phyloP scores from a whole-genome alignment of 2,113 vertebrate species.

The Dermatemys mawii region DNA sequence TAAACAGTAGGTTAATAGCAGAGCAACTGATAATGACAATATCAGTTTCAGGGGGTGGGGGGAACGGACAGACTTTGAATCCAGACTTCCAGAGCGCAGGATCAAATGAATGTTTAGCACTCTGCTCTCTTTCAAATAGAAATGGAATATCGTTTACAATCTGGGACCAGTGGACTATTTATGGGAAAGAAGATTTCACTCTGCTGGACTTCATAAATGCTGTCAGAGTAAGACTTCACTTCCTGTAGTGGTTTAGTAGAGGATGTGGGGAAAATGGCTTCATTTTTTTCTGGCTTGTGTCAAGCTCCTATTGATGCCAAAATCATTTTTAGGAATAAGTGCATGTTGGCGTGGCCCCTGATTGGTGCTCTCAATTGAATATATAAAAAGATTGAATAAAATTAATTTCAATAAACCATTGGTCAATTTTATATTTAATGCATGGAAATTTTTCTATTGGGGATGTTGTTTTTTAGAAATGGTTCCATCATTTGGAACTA shows the following conservation, averaged over 20 bases:
- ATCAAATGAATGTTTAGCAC: conserved; percentile 23
- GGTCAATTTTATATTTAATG: neutral
- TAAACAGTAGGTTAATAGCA: rapidly evolving
- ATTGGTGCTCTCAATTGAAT: neutral
- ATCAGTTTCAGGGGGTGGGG: no score
- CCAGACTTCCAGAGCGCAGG: neutral
- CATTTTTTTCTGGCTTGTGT: neutral
- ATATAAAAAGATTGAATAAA: neutral
- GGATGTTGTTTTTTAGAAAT: neutral
- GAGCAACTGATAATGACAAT: neutral
- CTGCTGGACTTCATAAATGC: conserved; percentile 95
- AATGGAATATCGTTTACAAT: conserved; percentile 95
- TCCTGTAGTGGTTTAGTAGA: neutral
- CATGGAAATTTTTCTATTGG: neutral
- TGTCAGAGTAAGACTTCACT: conserved; percentile 85
- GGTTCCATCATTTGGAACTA: neutral
- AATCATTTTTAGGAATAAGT: neutral
- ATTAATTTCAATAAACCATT: neutral
- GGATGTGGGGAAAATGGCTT: neutral
- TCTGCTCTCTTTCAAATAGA: conserved; percentile 77
- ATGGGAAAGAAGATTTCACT: conserved; percentile 95
- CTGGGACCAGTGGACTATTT: conserved; percentile 96
- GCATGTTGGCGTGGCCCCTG: neutral
- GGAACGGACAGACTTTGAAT: neutral
- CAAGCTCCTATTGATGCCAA: neutral